These are phyloP conservation scores for Misgurnus mizolepis DNA, from an alignment of 2,113 vertebrate species.

Conservation along the genomic window DNA sequence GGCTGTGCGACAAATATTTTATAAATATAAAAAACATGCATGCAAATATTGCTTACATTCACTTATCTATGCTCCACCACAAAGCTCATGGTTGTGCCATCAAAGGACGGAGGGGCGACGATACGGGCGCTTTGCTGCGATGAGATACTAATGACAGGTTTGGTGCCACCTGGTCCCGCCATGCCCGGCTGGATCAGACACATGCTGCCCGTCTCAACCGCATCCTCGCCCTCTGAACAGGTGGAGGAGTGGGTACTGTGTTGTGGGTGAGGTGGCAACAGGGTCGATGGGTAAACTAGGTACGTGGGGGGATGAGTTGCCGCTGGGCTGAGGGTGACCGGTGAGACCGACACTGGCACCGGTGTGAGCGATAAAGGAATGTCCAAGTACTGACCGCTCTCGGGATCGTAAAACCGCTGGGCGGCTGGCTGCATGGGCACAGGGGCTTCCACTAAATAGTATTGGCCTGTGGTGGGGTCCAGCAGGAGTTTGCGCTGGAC, in stretches of 20 bases:
- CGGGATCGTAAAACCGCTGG: constrained; percentile 89
- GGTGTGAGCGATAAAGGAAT: constrained; percentile 80
- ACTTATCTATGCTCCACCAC: constrained; percentile 94
- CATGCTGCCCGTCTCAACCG: constrained; percentile 68
- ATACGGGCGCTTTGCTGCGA: constrained; percentile 90
- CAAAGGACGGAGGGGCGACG: constrained; percentile 91
- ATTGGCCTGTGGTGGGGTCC: constrained; percentile 91
- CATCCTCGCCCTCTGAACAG: constrained; percentile 48
- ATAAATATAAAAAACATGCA: too few relatives aligned
- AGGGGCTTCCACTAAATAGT: constrained; percentile 92
- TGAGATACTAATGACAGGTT: constrained; percentile 90
- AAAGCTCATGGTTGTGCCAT: constrained; percentile 97
- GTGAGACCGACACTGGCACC: constrained; percentile 67
- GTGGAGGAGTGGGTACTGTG: constrained; percentile 65
- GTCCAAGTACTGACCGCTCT: constrained; percentile 95
- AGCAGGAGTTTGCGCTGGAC: constrained; percentile 91
- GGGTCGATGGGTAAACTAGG: constrained; percentile 87
- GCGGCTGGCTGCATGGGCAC: constrained; percentile 80
- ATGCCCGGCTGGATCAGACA: constrained; percentile 81
- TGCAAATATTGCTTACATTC: constrained; percentile 54
- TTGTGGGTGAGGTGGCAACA: constrained; percentile 72
- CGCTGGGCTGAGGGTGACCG: constrained; percentile 65
- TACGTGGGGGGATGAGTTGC: constrained; percentile 75
- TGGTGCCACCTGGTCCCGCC: constrained; percentile 68
- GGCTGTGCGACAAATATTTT: too few relatives aligned